Conservation (phyloP, 2,113 vertebrate species). For the Micronycteris hirsuta region DNA sequence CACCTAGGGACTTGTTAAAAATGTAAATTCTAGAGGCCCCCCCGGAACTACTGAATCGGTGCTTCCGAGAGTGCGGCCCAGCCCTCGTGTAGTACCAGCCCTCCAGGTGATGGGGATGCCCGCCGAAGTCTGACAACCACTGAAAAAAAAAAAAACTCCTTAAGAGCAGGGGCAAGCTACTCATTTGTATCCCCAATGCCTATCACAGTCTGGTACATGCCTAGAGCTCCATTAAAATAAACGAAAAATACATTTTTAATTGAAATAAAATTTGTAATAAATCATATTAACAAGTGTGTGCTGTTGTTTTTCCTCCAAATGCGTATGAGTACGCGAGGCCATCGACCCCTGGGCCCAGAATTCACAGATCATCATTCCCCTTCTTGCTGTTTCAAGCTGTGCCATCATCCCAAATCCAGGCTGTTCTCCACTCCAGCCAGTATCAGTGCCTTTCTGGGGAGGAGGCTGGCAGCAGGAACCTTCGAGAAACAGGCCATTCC, state of each 20-base stretch:
- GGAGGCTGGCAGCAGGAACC: accelerated
- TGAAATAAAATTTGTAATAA: background rate
- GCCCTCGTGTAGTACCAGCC: background rate
- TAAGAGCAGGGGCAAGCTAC: background rate
- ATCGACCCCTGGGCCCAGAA: background rate
- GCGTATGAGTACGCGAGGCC: background rate
- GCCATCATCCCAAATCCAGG: background rate
- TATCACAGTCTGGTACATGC: background rate
- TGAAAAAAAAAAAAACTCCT: background rate
- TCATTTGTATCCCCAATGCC: background rate
- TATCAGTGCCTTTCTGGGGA: background rate
- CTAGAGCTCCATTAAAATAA: background rate
- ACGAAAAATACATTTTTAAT: background rate
- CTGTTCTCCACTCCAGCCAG: background rate
- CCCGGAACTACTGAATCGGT: background rate
- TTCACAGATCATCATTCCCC: background rate
- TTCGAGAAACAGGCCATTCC: background rate
- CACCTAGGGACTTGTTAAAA: background rate
- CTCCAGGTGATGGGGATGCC: background rate
- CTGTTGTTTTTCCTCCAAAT: background rate
- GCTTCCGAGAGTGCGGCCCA: too few relatives aligned
- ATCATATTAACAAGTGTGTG: background rate
- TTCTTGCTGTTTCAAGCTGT: background rate
- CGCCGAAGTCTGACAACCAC: background rate
- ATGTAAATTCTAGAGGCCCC: background rate